phyloP scores from a whole-genome alignment of 2,797 vertebrate species.

The Brachymystax lenok region DNA sequence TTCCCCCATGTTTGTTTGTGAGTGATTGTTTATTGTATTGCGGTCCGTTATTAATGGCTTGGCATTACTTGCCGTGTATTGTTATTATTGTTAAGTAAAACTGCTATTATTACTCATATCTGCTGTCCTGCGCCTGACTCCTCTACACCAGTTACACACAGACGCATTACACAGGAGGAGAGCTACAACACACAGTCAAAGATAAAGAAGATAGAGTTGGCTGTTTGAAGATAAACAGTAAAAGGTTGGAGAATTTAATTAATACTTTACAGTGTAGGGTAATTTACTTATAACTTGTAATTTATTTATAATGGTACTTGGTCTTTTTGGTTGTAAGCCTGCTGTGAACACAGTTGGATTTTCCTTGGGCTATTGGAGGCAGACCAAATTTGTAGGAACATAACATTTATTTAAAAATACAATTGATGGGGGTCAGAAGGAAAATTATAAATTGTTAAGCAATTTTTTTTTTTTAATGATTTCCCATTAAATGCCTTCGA shows the following conservation, averaged over 20 bases:
- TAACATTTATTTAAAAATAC: no score
- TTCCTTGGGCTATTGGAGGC: slow-evolving; percentile 54
- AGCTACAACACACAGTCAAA: no score
- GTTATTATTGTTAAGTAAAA: no score
- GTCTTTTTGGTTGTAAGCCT: slow-evolving; percentile 53
- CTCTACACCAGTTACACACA: no score
- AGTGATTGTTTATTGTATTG: no score
- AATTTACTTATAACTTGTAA: slow-evolving; percentile 43
- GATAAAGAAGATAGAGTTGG: background rate
- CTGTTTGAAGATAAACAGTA: slow-evolving; percentile 36
- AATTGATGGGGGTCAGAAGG: slow-evolving; percentile 36
- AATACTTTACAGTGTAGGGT: slow-evolving; percentile 45
- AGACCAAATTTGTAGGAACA: slow-evolving; percentile 31
- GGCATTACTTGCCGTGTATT: no score
- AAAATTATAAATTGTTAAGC: slow-evolving; percentile 29
- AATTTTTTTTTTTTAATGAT: slow-evolving; percentile 29
- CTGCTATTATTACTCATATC: no score
- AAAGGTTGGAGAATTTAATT: slow-evolving; percentile 47
- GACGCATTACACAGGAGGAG: no score
- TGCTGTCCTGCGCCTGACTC: no score
- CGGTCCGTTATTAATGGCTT: no score
- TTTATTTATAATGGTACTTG: slow-evolving; percentile 59
- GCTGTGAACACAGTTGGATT: slow-evolving; percentile 53
- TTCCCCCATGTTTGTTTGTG: no score
- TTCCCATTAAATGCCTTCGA: slow-evolving; percentile 26